Evolutionary conservation across 1,140 invertebrate species (phyloP).

Genomic region (Brachionus rotundiformis): DNA sequence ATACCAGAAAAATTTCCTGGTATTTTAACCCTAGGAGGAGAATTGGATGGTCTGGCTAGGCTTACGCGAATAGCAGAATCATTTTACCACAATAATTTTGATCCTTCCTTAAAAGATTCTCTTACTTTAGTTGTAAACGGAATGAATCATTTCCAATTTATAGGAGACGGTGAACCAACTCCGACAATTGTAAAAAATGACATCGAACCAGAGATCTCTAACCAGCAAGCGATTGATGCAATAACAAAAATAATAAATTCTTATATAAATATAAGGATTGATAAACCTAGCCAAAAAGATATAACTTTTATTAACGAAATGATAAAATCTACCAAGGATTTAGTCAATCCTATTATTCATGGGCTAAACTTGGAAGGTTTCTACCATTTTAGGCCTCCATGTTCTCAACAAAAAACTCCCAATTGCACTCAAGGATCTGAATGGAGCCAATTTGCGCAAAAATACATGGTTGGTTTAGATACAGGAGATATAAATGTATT

Average conservation of each 20-base stretch:
- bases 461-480: neutral
- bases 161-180: conserved; percentile 4
- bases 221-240: neutral
- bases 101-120: neutral
- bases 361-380: conserved; percentile 43
- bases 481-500: neutral
- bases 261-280: conserved; percentile 4
- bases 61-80: conserved; percentile 40
- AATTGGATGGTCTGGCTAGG: conserved; percentile 49
- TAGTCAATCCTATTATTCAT: conserved; percentile 15
- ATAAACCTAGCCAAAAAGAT: neutral
- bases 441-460: conserved; percentile 45
- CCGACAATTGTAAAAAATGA: conserved; percentile 31
- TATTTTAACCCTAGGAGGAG: conserved; percentile 26
- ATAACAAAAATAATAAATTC: neutral
- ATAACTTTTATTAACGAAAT: neutral
- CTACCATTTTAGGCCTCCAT: conserved; percentile 49
- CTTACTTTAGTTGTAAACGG: conserved; percentile 20
- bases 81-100: neutral
- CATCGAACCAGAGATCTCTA: conserved; percentile 21
- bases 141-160: conserved; percentile 51
- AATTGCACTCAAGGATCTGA: neutral
- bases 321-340: neutral
- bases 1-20: neutral
- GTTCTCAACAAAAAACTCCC: neutral